Evolutionary conservation across 2,797 vertebrate species (phyloP).

Genomic region (Hippocampus kuda): DNA sequence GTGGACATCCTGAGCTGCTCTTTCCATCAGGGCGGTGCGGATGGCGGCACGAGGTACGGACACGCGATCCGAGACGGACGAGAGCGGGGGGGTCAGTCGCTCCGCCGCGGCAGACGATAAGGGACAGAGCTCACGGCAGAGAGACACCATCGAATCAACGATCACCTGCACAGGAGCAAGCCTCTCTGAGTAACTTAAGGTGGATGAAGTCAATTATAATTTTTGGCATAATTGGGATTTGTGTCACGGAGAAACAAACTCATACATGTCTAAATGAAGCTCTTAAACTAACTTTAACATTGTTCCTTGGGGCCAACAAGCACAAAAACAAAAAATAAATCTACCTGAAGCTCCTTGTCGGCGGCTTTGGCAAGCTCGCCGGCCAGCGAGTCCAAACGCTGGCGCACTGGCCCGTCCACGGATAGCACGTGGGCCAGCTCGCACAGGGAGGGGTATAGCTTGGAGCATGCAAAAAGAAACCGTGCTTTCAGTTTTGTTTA

Average conservation of each 20-base stretch:
- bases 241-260: too few species aligned
- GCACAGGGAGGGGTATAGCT: constrained; percentile 86
- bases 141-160: constrained; percentile 81
- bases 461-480: not conserved
- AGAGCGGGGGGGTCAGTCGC: constrained; percentile 72
- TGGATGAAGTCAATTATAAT: too few species aligned
- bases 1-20: constrained; percentile 83
- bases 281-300: too few species aligned
- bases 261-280: too few species aligned
- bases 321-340: not conserved
- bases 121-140: constrained; percentile 80
- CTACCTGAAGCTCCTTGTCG: constrained; percentile 85
- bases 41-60: constrained; percentile 80
- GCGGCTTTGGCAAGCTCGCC: constrained; percentile 84
- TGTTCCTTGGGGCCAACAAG: too few species aligned
- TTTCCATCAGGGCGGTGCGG: constrained; percentile 78
- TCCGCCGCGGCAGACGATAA: constrained; percentile 73
- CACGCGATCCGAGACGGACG: constrained; percentile 74
- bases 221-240: too few species aligned
- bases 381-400: constrained; percentile 78
- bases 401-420: constrained; percentile 78
- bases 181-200: constrained; percentile 4
- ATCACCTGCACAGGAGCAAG: constrained; percentile 66
- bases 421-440: constrained; percentile 83
- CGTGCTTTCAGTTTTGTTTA: not conserved